Evolutionary conservation across 2,888 invertebrate species (phyloP), one percentile per base, ranked within the genome.

Genomic region (Clivina fossor): DNA sequence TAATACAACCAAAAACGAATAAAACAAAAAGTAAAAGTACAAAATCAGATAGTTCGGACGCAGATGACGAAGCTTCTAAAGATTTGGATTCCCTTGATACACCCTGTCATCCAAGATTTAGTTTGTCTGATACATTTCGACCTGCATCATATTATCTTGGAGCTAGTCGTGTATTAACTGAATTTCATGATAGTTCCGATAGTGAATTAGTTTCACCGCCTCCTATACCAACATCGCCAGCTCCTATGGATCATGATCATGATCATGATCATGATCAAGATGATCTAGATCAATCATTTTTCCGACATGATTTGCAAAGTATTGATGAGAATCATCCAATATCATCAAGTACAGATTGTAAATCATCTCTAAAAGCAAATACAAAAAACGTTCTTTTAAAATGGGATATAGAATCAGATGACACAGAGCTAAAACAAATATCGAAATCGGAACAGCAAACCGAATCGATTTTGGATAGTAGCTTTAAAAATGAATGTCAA

Each of bases 81-180:
- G 87, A 92, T 62, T 73, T 85, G 46, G 83, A 86, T 62, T 80
- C 80, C 0, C 76, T 83, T 33, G 81, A 83, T 58, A 76, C 83
- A 30, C 83, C 88, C 2, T 78, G 86, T 37, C 85, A 89, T 64
- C 82, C 83, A 1, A 79, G 92, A 62, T 90, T 92, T 68, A 92
- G 91, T 72, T 78, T 92, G 54, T 92, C 91, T 1, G 92, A 93
- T 68, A 91, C 88, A 1, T 93, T 92, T 68, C 78, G 92, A 49
- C 92, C 92, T 0, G 92, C 92, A 0, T 92, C 92, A 0, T 93
- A 92, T 68, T 93, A 92, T 70, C 71, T 92, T 35, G 85, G 86
- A 18, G 83, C 84, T 1, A 87, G 84, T 65, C 81, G 82, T 64
- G 79, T 79, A 54, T 74, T 80, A 22, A 78, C 82, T 9, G 86